phyloP scores from a whole-genome alignment of 2,888 invertebrate species.

The Leucophenga montana region DNA sequence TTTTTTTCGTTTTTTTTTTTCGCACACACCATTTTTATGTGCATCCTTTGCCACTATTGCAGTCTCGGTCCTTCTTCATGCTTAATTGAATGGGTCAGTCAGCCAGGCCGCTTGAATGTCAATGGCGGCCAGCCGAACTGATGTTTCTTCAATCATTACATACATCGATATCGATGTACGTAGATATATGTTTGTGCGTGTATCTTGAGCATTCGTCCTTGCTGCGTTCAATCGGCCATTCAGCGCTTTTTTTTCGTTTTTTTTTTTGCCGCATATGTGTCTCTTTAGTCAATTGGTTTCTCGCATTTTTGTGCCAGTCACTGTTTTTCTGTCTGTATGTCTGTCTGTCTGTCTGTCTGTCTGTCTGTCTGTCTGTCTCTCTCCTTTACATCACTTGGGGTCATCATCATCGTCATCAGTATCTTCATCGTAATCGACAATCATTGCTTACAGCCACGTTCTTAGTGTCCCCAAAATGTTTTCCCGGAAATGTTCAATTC shows the following conservation, averaged over 20 bases:
- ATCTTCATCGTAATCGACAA: neutral
- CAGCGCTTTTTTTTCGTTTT: slow-evolving; percentile 24
- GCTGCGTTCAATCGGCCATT: slow-evolving; percentile 37
- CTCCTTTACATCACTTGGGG: neutral
- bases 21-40: slow-evolving; percentile 7
- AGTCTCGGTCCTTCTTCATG: slow-evolving; percentile 57
- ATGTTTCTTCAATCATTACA: slow-evolving; percentile 14
- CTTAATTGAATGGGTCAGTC: slow-evolving; percentile 73
- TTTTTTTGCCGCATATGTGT: slow-evolving; percentile 28
- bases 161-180: slow-evolving; percentile 18
- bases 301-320: neutral
- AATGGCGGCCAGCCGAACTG: slow-evolving; percentile 47
- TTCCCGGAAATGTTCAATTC: slow-evolving; percentile 60
- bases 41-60: slow-evolving; percentile 24
- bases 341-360: no score
- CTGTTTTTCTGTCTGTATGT: no score
- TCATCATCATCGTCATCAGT: slow-evolving; percentile 6
- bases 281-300: slow-evolving; percentile 26
- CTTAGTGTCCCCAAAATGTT: slow-evolving; percentile 14
- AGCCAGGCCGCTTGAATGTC: slow-evolving; percentile 47
- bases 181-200: slow-evolving; percentile 42
- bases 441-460: slow-evolving; percentile 20
- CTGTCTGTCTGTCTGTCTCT: no score
- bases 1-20: slow-evolving; percentile 27
- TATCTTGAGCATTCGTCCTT: slow-evolving; percentile 39